Evolutionary conservation across 2,888 invertebrate species (phyloP).

Genomic region (Allolobophora icterica): DNA sequence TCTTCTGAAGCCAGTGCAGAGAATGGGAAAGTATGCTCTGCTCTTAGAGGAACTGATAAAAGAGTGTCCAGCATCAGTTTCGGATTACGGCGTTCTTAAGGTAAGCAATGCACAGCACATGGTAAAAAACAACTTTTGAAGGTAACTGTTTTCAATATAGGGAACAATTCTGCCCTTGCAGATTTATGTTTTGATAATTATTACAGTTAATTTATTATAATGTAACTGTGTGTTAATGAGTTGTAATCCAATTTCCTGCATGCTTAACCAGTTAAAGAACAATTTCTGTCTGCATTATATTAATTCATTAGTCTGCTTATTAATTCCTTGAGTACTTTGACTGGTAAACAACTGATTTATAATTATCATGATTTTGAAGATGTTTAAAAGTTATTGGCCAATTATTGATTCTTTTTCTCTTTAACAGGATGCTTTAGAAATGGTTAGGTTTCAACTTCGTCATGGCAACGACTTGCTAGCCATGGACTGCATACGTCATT

Average conservation of each 20-base stretch:
- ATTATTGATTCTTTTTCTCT: not conserved
- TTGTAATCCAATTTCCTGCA: not conserved
- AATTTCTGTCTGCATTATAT: not conserved
- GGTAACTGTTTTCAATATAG: not conserved
- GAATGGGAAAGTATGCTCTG: constrained; percentile 93
- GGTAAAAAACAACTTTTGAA: no score
- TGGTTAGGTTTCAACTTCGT: constrained; percentile 89
- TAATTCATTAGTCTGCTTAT: not conserved
- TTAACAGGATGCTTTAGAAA: constrained; percentile 78
- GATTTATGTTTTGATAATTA: not conserved
- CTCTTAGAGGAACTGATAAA: constrained; percentile 89
- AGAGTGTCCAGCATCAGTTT: constrained; percentile 73
- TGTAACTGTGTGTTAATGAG: not conserved
- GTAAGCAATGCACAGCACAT: constrained; percentile 47
- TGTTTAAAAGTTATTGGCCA: not conserved
- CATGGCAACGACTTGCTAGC: constrained; percentile 93
- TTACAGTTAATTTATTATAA: no score
- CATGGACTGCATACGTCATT: constrained; percentile 89
- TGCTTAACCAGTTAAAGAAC: not conserved
- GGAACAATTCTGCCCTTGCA: not conserved
- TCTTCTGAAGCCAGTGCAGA: constrained; percentile 89
- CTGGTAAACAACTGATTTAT: not conserved
- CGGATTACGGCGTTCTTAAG: constrained; percentile 76
- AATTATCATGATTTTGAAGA: not conserved
- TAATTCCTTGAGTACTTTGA: not conserved